Percentiles rank a stretch among this genome's conserved stretches.
These are phyloP conservation scores for Tragelaphus buxtoni DNA, from an alignment of 2,113 vertebrate genomes.

Conservation along the genomic window DNA sequence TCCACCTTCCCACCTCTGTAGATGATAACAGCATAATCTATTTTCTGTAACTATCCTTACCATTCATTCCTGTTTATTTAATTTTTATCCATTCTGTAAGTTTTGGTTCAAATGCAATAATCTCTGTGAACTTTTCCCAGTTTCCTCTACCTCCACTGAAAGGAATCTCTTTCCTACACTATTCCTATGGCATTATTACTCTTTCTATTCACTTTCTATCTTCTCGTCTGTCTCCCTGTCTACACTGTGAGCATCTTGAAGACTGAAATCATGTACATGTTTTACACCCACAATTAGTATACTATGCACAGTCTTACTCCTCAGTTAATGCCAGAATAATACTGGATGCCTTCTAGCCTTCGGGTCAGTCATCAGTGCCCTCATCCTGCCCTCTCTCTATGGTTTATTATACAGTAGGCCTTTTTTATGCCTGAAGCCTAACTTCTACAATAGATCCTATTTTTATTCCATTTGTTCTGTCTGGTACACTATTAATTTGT, in stretches of 20 bases:
- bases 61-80: not conserved
- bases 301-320: not conserved
- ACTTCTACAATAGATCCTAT: not conserved
- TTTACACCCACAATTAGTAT: not conserved
- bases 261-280: not conserved
- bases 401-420: not conserved
- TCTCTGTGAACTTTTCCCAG: not conserved
- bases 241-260: not conserved
- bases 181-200: not conserved
- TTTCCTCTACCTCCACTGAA: not conserved
- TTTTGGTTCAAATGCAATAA: not conserved
- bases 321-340: not conserved
- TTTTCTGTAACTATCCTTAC: not conserved
- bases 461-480: not conserved
- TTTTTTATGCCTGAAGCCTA: not conserved
- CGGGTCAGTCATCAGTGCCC: not conserved
- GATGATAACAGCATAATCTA: not conserved
- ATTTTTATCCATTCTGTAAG: not conserved
- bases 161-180: not conserved
- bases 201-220: not conserved
- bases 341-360: not conserved
- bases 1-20: not conserved
- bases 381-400: not conserved
- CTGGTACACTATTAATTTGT: not conserved
- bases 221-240: not conserved